These are phyloP conservation scores for Parnassius smintheus DNA, from an alignment of 2,888 invertebrate species.

Conservation along the genomic window DNA sequence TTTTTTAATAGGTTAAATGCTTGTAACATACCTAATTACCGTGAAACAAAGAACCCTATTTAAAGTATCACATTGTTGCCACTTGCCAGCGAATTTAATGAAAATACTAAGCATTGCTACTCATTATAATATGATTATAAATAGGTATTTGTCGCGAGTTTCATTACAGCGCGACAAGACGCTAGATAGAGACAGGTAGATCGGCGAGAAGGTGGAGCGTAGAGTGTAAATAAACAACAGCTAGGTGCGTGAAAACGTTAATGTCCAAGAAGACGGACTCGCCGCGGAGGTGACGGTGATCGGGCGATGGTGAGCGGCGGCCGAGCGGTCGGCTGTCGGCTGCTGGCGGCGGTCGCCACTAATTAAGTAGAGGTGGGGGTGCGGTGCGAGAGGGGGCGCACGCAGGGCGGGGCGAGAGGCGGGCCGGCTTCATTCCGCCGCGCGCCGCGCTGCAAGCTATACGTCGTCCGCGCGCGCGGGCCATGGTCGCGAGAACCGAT, in stretches of 20 bases:
- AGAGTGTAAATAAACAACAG: conserved; percentile 56
- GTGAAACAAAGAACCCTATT: not conserved
- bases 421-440: conserved; percentile 72
- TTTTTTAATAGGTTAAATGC: too few relatives aligned
- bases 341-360: conserved; percentile 55
- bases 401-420: conserved; percentile 50
- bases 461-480: conserved; percentile 82
- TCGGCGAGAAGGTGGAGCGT: conserved; percentile 63
- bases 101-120: not conserved
- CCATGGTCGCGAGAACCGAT: conserved; percentile 91
- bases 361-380: conserved; percentile 58
- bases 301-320: conserved; percentile 28
- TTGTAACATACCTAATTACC: too few relatives aligned
- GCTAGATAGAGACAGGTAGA: conserved; percentile 68
- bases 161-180: conserved; percentile 19
- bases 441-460: conserved; percentile 70
- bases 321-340: conserved; percentile 34
- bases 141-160: conserved; percentile 5
- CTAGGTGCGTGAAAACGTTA: conserved; percentile 21
- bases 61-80: not conserved
- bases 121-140: not conserved
- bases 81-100: not conserved
- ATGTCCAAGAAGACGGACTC: not conserved
- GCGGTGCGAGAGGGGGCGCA: conserved; percentile 47
- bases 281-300: not conserved